These are phyloP conservation scores for Xestia ashworthii DNA, from an alignment of 2,888 invertebrate genomes.

Conservation along the genomic window DNA sequence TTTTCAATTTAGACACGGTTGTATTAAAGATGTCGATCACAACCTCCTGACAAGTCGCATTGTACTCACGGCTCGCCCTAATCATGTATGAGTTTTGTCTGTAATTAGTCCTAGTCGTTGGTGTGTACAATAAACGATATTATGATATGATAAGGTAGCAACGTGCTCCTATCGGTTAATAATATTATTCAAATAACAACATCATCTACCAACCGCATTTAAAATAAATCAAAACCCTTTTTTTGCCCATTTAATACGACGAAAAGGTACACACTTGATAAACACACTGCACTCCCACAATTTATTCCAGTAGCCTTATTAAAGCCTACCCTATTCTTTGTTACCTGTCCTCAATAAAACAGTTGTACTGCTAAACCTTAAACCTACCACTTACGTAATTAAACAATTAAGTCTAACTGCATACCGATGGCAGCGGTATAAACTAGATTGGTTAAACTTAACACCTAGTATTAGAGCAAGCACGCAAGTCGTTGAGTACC, in stretches of 20 bases:
- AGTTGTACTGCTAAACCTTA: background rate
- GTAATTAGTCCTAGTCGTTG: too few species aligned
- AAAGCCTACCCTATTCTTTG: background rate
- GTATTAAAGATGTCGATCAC: too few species aligned
- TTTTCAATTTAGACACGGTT: too few species aligned
- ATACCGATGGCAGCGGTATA: background rate
- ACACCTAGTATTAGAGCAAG: constrained; percentile 25
- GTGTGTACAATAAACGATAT: too few species aligned
- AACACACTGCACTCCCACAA: background rate
- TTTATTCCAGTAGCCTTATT: background rate
- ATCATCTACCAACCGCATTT: background rate
- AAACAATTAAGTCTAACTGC: constrained; percentile 11
- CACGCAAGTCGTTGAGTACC: constrained; percentile 29
- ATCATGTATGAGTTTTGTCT: too few species aligned
- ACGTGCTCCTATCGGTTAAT: too few species aligned
- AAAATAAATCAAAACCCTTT: background rate
- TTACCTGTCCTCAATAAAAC: background rate
- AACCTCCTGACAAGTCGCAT: too few species aligned
- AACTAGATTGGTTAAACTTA: constrained; percentile 14
- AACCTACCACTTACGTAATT: constrained; percentile 9
- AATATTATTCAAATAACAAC: too few species aligned
- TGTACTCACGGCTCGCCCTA: too few species aligned
- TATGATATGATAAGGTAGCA: too few species aligned
- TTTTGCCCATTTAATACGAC: background rate
- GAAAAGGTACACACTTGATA: background rate